Conservation (phyloP, 2,888 invertebrate species). For the Bugula neritina region DNA sequence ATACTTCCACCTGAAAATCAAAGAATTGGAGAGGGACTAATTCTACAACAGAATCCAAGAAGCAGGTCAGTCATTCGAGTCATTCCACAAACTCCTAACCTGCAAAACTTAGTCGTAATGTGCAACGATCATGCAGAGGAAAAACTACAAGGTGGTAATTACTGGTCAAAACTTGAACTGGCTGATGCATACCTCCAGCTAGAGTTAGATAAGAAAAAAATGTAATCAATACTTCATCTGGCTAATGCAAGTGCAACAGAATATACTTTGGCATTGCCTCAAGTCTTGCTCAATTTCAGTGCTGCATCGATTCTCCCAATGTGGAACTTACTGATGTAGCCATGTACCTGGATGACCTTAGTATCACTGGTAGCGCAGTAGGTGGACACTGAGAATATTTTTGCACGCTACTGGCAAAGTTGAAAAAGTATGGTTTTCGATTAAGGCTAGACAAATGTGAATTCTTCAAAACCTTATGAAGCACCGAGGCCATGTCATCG, state of each 20-base stretch:
- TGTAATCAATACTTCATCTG: slow-evolving; percentile 1
- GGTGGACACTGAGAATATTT: neutral
- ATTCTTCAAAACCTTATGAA: slow-evolving; percentile 5
- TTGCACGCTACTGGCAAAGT: neutral
- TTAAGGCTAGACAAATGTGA: neutral
- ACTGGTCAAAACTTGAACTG: neutral
- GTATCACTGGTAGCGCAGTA: neutral
- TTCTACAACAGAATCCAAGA: too few relatives aligned
- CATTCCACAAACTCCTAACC: too few relatives aligned
- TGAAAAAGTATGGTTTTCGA: neutral
- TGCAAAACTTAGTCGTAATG: too few relatives aligned
- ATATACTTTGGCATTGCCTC: slow-evolving; percentile 1
- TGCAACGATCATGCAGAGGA: too few relatives aligned
- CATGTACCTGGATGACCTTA: neutral
- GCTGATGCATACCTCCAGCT: slow-evolving; percentile 4
- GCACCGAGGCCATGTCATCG: neutral
- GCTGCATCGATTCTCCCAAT: neutral
- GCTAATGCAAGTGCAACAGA: neutral
- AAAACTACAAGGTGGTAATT: neutral
- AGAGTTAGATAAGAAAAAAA: neutral
- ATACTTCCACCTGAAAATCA: too few relatives aligned
- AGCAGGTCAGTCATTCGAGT: too few relatives aligned
- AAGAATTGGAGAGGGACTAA: too few relatives aligned
- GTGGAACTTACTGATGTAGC: neutral
- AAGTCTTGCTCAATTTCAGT: slow-evolving; percentile 4